phyloP scores from a whole-genome alignment of 2,113 vertebrate genomes.

The Mirounga angustirostris region DNA sequence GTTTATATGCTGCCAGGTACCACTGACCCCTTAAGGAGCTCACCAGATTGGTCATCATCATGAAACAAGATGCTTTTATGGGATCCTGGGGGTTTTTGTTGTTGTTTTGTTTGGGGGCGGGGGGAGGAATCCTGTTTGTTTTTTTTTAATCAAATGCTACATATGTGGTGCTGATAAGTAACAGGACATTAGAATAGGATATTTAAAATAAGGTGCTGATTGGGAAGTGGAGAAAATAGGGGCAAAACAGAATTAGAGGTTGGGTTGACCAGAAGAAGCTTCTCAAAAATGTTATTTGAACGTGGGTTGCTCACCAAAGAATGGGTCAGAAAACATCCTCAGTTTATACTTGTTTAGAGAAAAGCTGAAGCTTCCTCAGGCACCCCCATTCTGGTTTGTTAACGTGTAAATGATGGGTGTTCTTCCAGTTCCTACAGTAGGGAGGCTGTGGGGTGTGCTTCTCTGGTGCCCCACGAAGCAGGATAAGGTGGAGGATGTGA shows the following conservation, averaged over 20 bases:
- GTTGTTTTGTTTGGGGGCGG: neutral
- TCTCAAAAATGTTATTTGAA: neutral
- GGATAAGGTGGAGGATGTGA: too few relatives aligned
- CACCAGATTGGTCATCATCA: accelerated
- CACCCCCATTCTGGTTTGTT: neutral
- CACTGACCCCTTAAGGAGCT: neutral
- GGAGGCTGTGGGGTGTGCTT: neutral
- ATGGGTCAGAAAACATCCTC: neutral
- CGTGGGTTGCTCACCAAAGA: neutral
- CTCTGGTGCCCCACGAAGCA: too few relatives aligned
- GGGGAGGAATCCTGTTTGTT: neutral
- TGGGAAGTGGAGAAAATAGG: neutral
- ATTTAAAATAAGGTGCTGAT: neutral
- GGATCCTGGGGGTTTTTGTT: neutral
- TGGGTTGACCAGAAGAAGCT: neutral
- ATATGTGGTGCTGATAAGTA: neutral
- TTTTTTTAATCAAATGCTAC: neutral
- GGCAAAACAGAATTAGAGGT: neutral
- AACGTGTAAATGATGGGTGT: neutral
- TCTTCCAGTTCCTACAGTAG: neutral
- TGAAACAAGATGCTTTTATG: neutral
- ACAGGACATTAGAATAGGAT: neutral
- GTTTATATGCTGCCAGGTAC: too few relatives aligned
- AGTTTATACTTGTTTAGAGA: neutral
- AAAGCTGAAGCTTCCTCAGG: neutral